Evolutionary conservation across 2,888 invertebrate species (phyloP).

Genomic region (Drosophila mimica): DNA sequence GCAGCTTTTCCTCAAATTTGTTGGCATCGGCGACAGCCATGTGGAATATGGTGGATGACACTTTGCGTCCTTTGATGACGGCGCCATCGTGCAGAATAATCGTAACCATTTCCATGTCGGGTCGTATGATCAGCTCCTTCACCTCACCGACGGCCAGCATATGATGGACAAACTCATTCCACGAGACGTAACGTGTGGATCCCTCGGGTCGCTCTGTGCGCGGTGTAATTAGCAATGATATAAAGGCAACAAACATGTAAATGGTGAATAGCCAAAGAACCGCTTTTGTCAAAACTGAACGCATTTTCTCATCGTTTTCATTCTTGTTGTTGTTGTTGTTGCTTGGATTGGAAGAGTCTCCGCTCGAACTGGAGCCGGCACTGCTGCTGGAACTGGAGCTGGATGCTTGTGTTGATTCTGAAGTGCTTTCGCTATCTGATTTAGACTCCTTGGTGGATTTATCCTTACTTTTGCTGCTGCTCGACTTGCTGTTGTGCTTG

Average conservation of each 20-base stretch:
- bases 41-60: slow-evolving; percentile 89
- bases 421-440: slow-evolving; percentile 1
- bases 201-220: slow-evolving; percentile 89
- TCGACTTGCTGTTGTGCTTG: slow-evolving; percentile 17
- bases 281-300: slow-evolving; percentile 90
- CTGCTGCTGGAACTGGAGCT: slow-evolving; percentile 14
- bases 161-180: slow-evolving; percentile 98
- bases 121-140: slow-evolving; percentile 93
- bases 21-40: slow-evolving; percentile 94
- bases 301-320: slow-evolving; percentile 89
- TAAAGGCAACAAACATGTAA: slow-evolving; percentile 90
- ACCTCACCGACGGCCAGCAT: slow-evolving; percentile 98
- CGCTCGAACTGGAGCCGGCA: slow-evolving; percentile 17
- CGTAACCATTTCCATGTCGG: slow-evolving; percentile 93
- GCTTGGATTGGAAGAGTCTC: slow-evolving; percentile 39
- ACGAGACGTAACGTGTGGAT: slow-evolving; percentile 91
- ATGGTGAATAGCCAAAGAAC: slow-evolving; percentile 92
- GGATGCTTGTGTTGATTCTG: slow-evolving; percentile 17
- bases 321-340: slow-evolving; percentile 85
- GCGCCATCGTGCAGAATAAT: slow-evolving; percentile 94
- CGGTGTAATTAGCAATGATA: slow-evolving; percentile 90
- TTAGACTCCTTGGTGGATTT: slow-evolving; percentile 13
- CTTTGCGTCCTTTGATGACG: slow-evolving; percentile 91
- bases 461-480: neutral
- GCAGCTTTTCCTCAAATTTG: slow-evolving; percentile 95